Evolutionary conservation across 2,888 invertebrate species (phyloP).

Genomic region (Metacarcinus magister): DNA sequence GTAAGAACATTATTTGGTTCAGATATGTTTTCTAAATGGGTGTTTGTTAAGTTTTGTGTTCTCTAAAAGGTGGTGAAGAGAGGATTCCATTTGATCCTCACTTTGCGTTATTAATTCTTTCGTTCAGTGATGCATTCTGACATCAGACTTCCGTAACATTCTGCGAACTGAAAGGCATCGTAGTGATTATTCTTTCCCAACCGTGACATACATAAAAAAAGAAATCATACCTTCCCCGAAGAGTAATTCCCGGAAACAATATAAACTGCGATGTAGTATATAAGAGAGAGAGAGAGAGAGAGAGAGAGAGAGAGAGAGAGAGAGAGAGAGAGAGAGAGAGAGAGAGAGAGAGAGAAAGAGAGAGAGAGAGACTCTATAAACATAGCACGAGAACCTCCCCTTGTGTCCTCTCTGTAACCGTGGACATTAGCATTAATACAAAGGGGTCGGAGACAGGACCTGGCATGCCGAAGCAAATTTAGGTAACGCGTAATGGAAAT

Average conservation of each 20-base stretch:
- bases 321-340: conserved; percentile 10
- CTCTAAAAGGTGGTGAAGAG: too few species aligned
- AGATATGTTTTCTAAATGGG: neutral
- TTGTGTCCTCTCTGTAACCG: conserved; percentile 29
- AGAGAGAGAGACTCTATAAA: conserved; percentile 17
- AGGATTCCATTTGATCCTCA: too few species aligned
- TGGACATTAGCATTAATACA: conserved; percentile 40
- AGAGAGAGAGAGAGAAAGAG: neutral
- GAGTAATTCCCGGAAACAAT: neutral
- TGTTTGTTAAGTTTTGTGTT: too few species aligned
- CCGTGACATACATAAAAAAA: too few species aligned
- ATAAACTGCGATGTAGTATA: neutral
- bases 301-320: too few species aligned
- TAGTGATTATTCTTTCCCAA: neutral
- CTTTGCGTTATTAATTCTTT: too few species aligned
- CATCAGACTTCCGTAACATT: too few species aligned
- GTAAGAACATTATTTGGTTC: neutral
- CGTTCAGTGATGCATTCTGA: too few species aligned
- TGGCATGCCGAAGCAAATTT: conserved; percentile 30
- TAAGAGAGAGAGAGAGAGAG: neutral
- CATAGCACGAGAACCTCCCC: neutral
- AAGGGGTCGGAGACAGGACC: neutral
- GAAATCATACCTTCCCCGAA: neutral
- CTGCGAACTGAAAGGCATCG: too few species aligned
- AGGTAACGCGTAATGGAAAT: conserved; percentile 19